Conservation (phyloP, 2,113 vertebrate species). For the Campylomormyrus tamandua region DNA sequence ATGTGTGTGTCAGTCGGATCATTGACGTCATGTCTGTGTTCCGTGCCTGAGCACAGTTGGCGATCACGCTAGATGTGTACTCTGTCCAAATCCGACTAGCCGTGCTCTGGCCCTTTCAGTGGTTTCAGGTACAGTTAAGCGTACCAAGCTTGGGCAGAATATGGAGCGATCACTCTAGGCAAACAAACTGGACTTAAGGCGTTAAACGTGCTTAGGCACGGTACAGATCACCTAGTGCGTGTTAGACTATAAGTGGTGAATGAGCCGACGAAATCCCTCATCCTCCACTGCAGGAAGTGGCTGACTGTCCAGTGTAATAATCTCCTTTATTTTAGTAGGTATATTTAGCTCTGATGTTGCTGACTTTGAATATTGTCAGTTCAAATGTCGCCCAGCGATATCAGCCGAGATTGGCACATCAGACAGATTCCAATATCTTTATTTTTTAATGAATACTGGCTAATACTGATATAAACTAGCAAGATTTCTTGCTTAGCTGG, state of each 20-base stretch:
- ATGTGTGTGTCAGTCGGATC: background rate
- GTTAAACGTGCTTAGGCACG: background rate
- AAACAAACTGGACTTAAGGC: background rate
- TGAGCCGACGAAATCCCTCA: background rate
- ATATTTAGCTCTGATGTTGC: background rate
- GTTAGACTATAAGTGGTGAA: background rate
- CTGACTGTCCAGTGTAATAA: background rate
- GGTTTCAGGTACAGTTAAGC: background rate
- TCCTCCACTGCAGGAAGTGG: background rate
- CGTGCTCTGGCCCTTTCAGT: background rate
- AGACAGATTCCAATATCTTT: background rate
- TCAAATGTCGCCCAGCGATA: background rate
- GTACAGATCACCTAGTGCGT: background rate
- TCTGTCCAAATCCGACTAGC: background rate
- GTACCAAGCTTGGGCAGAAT: background rate
- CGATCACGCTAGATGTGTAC: background rate
- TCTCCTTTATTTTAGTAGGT: background rate
- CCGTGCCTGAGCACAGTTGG: background rate
- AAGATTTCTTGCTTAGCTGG: too few species aligned
- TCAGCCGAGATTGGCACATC: background rate
- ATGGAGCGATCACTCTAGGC: background rate
- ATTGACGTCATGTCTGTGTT: background rate
- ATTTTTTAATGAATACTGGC: background rate
- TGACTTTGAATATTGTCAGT: background rate
- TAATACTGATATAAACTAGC: background rate